Evolutionary conservation across 2,797 vertebrate genomes (phyloP), one percentile per base, ranked within the genome.

Genomic region (Malacoraja senta): DNA sequence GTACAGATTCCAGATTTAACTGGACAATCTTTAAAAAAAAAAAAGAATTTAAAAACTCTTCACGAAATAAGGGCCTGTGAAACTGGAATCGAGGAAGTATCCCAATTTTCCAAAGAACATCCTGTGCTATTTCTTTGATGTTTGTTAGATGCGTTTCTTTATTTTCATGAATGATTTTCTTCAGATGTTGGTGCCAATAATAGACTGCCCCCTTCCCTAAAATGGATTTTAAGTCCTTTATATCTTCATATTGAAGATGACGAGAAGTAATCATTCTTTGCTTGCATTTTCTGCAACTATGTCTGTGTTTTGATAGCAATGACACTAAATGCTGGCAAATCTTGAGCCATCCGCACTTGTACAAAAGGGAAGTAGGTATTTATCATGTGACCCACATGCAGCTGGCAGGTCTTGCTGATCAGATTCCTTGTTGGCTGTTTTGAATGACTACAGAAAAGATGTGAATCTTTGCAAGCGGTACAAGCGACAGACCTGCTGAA

Each of bases 191-290:
- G 97, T 95, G 97, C 97, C 96, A 97, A 97, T 97, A 97, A 97
- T 97, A 97, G 97, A 98, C 97, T 96, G 97, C 93, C 94, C 94
- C 94, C 94, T 94, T 94, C 97, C 96, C 97, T 96, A 17, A 44
- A 96, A 96, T 96, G 96, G 95, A 94, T 95, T 96, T 95, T 95
- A 96, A 96, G 96, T 96, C 96, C 97, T 95, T 97, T 97, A 97
- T 97, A 97, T 98, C 99, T 99, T 99, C 99, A 99, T 99, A 99
- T 99, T 99, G 99, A 99, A 99, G 99, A 98, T 98, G 98, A 98
- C 97, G 96, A 97, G 97, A 98, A 98, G 65, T 83, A 93, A 38
- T 93, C 78, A 44, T 93, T 74, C 81, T 83, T 93, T 80, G 93
- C 93, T 93, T 93, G 93, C 90, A 92, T 92, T 92, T 76, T 92